Evolutionary conservation across 2,113 vertebrate species (phyloP).

Genomic region (Sebastes fasciatus): DNA sequence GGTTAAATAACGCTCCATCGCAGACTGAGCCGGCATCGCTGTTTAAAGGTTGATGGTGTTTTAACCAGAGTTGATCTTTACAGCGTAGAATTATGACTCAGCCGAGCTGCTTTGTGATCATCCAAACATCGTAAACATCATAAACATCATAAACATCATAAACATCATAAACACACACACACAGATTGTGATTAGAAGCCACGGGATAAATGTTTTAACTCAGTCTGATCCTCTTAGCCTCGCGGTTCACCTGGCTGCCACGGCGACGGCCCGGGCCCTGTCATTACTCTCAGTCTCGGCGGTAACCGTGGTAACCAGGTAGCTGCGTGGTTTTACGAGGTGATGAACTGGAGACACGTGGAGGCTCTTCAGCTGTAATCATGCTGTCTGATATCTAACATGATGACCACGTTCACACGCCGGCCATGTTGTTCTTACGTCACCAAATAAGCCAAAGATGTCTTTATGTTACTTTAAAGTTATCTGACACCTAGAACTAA

Average conservation of each 20-base stretch:
- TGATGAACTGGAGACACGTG: neutral
- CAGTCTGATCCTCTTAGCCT: neutral
- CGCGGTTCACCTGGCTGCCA: constrained; percentile 19
- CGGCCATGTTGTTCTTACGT: no score
- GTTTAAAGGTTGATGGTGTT: no score
- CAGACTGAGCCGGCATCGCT: no score
- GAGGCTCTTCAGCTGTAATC: neutral
- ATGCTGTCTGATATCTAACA: neutral
- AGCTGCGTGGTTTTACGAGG: neutral
- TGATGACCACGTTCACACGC: neutral
- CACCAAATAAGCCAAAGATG: no score
- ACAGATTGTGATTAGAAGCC: constrained; percentile 37
- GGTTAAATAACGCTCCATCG: no score
- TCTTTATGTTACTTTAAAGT: no score
- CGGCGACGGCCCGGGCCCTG: neutral
- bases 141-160: neutral
- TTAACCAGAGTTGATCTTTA: no score
- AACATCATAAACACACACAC: neutral
- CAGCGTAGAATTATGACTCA: no score
- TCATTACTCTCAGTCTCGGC: constrained; percentile 34
- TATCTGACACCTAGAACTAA: no score
- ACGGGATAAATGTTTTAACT: neutral
- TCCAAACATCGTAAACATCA: neutral
- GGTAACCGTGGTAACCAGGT: constrained; percentile 15
- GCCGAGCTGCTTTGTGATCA: constrained; percentile 8